These are phyloP conservation scores for Campylorhamphus procurvoides DNA, from an alignment of 2,113 vertebrate genomes.

Conservation along the genomic window DNA sequence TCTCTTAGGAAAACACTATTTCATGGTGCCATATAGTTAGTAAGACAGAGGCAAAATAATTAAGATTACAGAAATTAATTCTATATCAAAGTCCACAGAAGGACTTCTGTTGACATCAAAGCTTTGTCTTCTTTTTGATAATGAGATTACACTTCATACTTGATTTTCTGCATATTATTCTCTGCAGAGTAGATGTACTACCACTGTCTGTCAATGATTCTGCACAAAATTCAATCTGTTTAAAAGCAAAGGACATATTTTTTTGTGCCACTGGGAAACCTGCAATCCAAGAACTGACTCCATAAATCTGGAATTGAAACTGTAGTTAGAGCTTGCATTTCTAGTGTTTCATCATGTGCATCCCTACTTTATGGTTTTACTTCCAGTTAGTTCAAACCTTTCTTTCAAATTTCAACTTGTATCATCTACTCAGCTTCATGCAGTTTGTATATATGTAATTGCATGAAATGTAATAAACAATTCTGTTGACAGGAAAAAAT, in stretches of 20 bases:
- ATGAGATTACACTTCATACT: constrained; percentile 26
- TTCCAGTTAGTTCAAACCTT: background rate
- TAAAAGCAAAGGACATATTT: background rate
- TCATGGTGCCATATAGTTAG: background rate
- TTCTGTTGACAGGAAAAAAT: background rate
- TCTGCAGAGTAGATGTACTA: background rate
- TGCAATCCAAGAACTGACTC: background rate
- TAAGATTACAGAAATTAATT: constrained; percentile 49
- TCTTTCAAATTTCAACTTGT: background rate
- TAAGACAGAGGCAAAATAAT: constrained; percentile 26
- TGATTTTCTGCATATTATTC: background rate
- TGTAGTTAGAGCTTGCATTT: background rate
- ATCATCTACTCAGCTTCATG: background rate
- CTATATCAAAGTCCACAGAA: background rate
- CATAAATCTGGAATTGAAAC: background rate
- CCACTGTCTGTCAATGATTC: background rate
- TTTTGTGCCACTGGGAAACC: background rate
- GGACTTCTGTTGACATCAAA: constrained; percentile 33
- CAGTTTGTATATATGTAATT: background rate
- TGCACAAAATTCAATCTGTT: background rate
- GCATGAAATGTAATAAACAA: background rate
- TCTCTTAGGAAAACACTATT: background rate
- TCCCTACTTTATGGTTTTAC: background rate
- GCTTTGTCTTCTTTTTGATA: constrained; percentile 39
- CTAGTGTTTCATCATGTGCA: background rate